Evolutionary conservation across 2,888 invertebrate genomes (phyloP).

Genomic region (Hirtodrosophila trivittata): DNA sequence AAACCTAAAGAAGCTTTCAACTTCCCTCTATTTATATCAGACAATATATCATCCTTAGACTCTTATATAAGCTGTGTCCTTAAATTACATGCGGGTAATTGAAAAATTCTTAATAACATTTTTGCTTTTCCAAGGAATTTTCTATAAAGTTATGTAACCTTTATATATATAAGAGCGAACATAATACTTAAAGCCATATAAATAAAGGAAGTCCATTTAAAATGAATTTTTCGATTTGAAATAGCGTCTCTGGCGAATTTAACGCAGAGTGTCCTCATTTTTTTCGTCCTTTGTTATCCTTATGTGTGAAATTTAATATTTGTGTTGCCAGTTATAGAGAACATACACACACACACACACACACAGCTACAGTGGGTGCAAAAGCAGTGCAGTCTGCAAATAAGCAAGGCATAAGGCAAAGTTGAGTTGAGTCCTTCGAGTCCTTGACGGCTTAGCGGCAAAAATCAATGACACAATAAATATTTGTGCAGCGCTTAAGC

Average conservation of each 20-base stretch:
- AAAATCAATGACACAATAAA: constrained; percentile 80
- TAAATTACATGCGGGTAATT: no score
- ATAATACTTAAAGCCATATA: no score
- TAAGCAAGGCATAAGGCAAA: constrained; percentile 45
- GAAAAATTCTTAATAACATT: no score
- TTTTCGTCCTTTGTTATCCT: constrained; percentile 23
- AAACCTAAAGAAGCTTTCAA: no score
- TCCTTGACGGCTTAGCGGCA: constrained; percentile 72
- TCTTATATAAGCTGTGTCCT: no score
- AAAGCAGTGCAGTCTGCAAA: constrained; percentile 46
- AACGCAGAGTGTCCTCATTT: constrained; percentile 32
- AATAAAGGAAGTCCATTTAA: constrained; percentile 10
- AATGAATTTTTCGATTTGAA: constrained; percentile 46
- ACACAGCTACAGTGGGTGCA: constrained; percentile 12
- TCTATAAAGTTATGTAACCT: no score
- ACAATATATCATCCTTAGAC: no score
- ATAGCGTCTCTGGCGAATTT: constrained; percentile 43
- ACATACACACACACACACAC: constrained; percentile 9
- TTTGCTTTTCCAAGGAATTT: no score
- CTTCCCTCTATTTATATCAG: no score
- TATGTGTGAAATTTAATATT: constrained; percentile 72
- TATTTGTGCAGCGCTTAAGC: constrained; percentile 77
- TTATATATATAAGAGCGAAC: background rate
- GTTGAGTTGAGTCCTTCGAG: constrained; percentile 55
- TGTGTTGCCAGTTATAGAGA: constrained; percentile 50